These are phyloP conservation scores for Boloria euphrosyne DNA, from an alignment of 2,888 invertebrate genomes.

Conservation along the genomic window DNA sequence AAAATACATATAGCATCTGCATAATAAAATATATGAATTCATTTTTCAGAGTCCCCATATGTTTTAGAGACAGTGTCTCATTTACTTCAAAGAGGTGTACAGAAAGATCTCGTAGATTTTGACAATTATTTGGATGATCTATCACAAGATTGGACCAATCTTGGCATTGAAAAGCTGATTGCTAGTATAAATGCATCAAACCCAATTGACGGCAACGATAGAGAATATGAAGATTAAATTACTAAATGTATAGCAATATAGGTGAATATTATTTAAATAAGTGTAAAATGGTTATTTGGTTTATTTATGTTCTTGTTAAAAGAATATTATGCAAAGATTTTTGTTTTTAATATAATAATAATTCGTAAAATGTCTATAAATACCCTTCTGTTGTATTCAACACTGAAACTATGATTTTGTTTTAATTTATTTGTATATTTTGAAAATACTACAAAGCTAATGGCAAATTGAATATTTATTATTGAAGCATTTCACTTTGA, in stretches of 20 bases:
- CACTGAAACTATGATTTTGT: too few relatives aligned
- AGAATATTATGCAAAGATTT: background rate
- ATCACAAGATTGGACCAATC: conserved; percentile 94
- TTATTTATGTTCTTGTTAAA: conserved; percentile 3
- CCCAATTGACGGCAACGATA: conserved; percentile 31
- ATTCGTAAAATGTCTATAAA: too few relatives aligned
- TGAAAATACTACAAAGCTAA: too few relatives aligned
- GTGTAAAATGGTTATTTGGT: background rate
- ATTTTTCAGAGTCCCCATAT: conserved; percentile 65
- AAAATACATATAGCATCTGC: background rate
- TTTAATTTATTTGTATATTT: too few relatives aligned
- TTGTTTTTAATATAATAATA: too few relatives aligned
- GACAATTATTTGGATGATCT: conserved; percentile 98
- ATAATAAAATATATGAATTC: too few relatives aligned
- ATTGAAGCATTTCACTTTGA: too few relatives aligned
- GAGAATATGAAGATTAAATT: conserved; percentile 22
- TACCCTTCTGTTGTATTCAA: too few relatives aligned
- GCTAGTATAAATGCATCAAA: conserved; percentile 56
- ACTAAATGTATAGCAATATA: background rate
- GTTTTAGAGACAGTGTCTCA: conserved; percentile 85
- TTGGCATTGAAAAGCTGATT: conserved; percentile 69
- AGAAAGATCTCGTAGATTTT: conserved; percentile 94
- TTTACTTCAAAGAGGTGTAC: conserved; percentile 87
- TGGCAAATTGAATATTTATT: too few relatives aligned
- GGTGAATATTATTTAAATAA: background rate